Evolutionary conservation across 2,797 vertebrate species (phyloP).

Genomic region (Periparus ater): DNA sequence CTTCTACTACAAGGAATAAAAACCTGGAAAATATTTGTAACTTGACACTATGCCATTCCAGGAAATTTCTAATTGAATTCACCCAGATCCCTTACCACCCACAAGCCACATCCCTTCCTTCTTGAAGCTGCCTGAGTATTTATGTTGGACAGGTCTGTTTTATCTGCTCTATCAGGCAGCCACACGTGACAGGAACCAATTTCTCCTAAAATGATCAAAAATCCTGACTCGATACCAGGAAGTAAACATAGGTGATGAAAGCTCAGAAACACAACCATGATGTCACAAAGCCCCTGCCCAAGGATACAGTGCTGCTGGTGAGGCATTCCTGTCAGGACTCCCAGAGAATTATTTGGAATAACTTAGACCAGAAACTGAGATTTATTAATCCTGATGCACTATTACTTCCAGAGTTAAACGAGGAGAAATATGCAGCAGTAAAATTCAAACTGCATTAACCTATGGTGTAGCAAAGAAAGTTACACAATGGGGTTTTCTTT

Average conservation of each 20-base stretch:
- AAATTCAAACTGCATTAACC: background rate
- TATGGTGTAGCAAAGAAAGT: background rate
- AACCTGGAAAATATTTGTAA: background rate
- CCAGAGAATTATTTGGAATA: background rate
- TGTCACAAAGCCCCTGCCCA: background rate
- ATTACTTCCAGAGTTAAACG: background rate
- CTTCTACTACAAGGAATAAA: background rate
- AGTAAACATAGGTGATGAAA: accelerated
- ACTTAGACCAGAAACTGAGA: background rate
- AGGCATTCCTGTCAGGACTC: background rate
- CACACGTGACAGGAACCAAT: background rate
- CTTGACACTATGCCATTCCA: background rate
- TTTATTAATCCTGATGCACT: background rate
- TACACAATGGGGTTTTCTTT: background rate
- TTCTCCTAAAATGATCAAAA: background rate
- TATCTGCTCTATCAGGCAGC: background rate
- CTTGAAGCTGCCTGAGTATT: background rate
- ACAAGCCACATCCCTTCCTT: background rate
- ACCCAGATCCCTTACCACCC: background rate
- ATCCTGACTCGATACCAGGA: background rate
- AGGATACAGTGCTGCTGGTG: background rate
- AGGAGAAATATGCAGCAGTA: background rate
- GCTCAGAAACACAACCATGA: background rate
- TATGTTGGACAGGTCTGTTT: background rate
- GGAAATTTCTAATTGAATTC: background rate